Conservation (phyloP, 1,140 invertebrate species). For the Eumeta japonica region DNA sequence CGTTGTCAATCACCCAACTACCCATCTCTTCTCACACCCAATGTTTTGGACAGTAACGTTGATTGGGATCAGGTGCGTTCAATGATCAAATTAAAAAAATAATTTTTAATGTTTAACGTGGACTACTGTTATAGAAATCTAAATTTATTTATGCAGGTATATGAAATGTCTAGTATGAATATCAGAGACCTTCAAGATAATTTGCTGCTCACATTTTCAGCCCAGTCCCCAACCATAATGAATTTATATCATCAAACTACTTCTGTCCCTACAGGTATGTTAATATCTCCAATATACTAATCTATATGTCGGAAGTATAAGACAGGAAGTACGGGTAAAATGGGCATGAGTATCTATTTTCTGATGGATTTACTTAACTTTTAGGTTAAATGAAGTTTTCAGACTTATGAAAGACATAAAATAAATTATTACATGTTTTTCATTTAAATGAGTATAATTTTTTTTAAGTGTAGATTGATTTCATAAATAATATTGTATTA, state of each 20-base stretch:
- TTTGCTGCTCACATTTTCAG: constrained; percentile 60
- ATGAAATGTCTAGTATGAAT: constrained; percentile 36
- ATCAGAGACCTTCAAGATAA: constrained; percentile 61
- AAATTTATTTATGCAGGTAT: constrained; percentile 24
- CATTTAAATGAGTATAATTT: no score
- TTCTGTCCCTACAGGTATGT: constrained; percentile 52
- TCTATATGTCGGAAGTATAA: no score
- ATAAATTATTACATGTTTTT: no score
- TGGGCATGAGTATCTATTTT: no score
- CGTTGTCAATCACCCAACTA: constrained; percentile 41
- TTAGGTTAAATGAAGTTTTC: constrained; percentile 1
- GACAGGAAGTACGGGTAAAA: no score
- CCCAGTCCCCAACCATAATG: constrained; percentile 57
- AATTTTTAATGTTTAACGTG: neutral
- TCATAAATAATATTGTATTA: no score
- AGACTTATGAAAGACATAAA: no score
- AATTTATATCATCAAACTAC: constrained; percentile 63
- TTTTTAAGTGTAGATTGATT: no score
- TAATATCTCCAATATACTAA: no score
- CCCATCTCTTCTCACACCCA: constrained; percentile 34
- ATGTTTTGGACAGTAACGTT: constrained; percentile 36
- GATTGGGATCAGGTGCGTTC: constrained; percentile 51
- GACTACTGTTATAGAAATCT: neutral
- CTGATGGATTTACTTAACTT: no score
- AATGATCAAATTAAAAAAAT: neutral